Evolutionary conservation across 2,888 invertebrate species (phyloP), one percentile per base, ranked within the genome.

Genomic region (Megaustenia siamemsis): DNA sequence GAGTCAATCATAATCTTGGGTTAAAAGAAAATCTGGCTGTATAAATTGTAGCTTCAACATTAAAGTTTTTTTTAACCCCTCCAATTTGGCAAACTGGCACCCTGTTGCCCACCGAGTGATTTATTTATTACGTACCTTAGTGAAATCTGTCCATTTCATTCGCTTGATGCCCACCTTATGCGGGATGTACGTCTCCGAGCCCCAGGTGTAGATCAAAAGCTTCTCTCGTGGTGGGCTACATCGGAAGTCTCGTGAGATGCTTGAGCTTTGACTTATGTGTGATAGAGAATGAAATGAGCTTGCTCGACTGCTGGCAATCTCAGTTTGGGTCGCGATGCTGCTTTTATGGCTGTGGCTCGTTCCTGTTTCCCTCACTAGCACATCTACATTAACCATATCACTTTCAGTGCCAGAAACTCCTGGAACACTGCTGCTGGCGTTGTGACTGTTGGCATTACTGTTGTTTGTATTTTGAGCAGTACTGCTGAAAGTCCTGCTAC

Each of bases 181-280:
- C 0, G 97, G 97, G 0, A 97, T 97, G 91, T 96, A 97, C 0
- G 97, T 97, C 93, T 96, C 96, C 8, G 96, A 96, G 0, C 97
- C 97, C 40, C 96, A 97, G 1, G 97, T 97, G 93, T 97, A 97
- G 88, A 97, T 97, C 38, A 97, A 95, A 93, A 96, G 96, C 92
- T 96, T 97, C 86, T 95, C 94, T 45, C 77, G 78, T 8, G 80
- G 79, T 60, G 68, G 38, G 35, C 66, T 71, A 45, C 21, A 49
- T n/a, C 56, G 53, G 24, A 83, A 68, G 24, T 83, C 83, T 78
- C 69, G 49, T 24, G 83, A 83, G 4, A 83, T 53, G 56, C 77
- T 77, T 24, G 83, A 83, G 40, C 77, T 83, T 32, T 77, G 83
- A 63, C 83, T 78, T 18, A 69, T 56, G n/a, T 83, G 83, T 38